phyloP scores from a whole-genome alignment of 2,113 vertebrate genomes.

The Hippocampus mohnikei region DNA sequence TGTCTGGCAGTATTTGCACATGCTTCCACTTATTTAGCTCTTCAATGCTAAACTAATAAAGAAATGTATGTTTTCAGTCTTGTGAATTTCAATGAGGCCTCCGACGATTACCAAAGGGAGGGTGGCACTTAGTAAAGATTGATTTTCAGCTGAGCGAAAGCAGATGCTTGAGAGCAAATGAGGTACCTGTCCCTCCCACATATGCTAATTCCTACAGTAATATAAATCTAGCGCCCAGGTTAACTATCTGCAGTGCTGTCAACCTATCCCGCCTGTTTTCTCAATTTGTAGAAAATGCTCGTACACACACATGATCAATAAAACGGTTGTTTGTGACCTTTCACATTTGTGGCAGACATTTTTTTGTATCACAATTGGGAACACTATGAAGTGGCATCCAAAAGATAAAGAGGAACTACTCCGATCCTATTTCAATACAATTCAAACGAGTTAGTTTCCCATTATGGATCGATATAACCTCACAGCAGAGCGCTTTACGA shows the following conservation, averaged over 20 bases:
- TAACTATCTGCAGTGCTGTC: conserved; percentile 56
- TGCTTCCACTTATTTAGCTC: conserved; percentile 17
- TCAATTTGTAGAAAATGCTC: conserved; percentile 2
- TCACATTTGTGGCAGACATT: neutral
- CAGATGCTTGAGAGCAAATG: conserved; percentile 46
- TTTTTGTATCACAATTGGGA: neutral
- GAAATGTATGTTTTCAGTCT: conserved; percentile 53
- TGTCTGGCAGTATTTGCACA: conserved; percentile 1
- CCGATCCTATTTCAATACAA: neutral
- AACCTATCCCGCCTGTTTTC: conserved; percentile 26
- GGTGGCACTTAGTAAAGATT: conserved; percentile 39
- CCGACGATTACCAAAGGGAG: conserved; percentile 29
- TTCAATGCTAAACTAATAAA: conserved; percentile 48
- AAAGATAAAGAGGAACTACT: neutral
- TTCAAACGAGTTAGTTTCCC: neutral
- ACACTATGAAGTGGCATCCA: neutral
- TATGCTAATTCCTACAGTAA: conserved; percentile 71
- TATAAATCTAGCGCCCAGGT: conserved; percentile 61
- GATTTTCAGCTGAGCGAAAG: conserved; percentile 60
- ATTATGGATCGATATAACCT: neutral
- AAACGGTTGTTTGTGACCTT: neutral
- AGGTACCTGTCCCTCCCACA: conserved; percentile 18
- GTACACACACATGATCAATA: neutral
- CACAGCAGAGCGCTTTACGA: neutral
- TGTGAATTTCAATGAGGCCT: conserved; percentile 59